These are phyloP conservation scores for Drosophila niveifrons DNA, from an alignment of 2,888 invertebrate species.

Conservation along the genomic window DNA sequence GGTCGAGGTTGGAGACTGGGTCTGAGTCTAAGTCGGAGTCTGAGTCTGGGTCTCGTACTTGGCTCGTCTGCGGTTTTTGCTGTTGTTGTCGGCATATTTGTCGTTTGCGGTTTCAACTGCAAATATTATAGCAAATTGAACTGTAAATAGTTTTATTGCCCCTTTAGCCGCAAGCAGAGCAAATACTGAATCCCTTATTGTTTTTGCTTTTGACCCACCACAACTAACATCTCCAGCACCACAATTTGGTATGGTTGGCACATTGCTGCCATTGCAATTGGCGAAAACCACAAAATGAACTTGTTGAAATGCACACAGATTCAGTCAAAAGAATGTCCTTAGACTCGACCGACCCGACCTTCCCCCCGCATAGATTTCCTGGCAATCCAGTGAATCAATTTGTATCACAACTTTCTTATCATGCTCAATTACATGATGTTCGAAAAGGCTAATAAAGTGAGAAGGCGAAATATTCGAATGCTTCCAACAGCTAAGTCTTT, in stretches of 20 bases:
- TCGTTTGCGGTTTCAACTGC: constrained; percentile 74
- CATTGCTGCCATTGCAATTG: constrained; percentile 33
- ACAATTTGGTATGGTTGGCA: constrained; percentile 19
- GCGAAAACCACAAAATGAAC: constrained; percentile 63
- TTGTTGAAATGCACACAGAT: constrained; percentile 72
- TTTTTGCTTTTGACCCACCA: constrained; percentile 47
- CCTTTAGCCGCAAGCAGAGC: constrained; percentile 60
- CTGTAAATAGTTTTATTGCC: constrained; percentile 80
- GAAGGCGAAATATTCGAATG: background rate
- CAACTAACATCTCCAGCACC: constrained; percentile 5
- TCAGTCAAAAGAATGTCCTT: constrained; percentile 59
- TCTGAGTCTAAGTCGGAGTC: constrained; percentile 13
- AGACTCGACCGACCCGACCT: background rate
- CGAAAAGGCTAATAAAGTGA: background rate
- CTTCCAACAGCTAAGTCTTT: too few relatives aligned
- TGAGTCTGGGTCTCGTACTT: constrained; percentile 8
- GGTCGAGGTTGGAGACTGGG: constrained; percentile 4
- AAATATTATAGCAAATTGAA: constrained; percentile 81
- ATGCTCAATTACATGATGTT: background rate
- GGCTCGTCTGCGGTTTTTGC: constrained; percentile 46
- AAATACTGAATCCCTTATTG: constrained; percentile 40
- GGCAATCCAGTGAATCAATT: constrained; percentile 27
- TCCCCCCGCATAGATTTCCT: background rate
- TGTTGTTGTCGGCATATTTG: constrained; percentile 69
- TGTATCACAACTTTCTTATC: background rate